phyloP scores from a whole-genome alignment of 2,797 vertebrate species.

The Sphenodon punctatus region DNA sequence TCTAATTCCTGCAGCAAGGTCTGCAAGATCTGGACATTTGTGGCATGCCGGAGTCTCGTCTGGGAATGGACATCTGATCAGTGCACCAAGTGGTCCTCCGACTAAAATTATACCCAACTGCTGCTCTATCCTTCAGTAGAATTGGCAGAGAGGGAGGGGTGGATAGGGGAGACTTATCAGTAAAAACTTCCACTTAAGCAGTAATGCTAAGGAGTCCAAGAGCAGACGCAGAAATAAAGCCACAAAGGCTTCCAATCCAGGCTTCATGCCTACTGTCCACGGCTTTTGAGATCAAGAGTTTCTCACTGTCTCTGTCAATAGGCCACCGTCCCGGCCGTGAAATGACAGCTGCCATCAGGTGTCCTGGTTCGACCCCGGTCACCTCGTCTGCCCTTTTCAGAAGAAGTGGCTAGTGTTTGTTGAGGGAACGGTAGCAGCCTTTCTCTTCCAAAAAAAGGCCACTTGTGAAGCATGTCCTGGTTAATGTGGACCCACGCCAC shows the following conservation, averaged over 20 bases:
- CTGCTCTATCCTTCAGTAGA: slow-evolving; percentile 27
- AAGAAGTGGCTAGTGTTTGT: not conserved
- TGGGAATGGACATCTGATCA: slow-evolving; percentile 54
- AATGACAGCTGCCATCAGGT: not conserved
- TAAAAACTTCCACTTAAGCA: not conserved
- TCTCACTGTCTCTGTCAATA: not conserved
- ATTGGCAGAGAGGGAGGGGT: not conserved
- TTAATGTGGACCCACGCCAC: not conserved
- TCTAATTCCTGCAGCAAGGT: not conserved
- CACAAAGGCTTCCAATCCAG: not conserved
- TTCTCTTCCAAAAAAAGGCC: slow-evolving; percentile 8
- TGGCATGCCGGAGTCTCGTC: slow-evolving; percentile 52
- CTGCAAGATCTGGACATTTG: slow-evolving; percentile 42
- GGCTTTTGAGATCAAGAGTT: not conserved
- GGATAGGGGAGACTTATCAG: not conserved
- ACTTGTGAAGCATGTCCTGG: slow-evolving; percentile 6
- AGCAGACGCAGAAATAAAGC: not conserved
- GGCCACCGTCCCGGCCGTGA: not conserved
- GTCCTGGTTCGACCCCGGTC: not conserved
- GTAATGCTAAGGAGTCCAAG: not conserved
- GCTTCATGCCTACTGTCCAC: not conserved
- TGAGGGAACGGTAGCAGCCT: not conserved
- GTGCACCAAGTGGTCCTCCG: not conserved
- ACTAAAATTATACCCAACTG: slow-evolving; percentile 57
- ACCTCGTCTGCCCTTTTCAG: slow-evolving; percentile 10